phyloP scores from a whole-genome alignment of 23 tunicate genomes.

The Ciona savignyi region DNA sequence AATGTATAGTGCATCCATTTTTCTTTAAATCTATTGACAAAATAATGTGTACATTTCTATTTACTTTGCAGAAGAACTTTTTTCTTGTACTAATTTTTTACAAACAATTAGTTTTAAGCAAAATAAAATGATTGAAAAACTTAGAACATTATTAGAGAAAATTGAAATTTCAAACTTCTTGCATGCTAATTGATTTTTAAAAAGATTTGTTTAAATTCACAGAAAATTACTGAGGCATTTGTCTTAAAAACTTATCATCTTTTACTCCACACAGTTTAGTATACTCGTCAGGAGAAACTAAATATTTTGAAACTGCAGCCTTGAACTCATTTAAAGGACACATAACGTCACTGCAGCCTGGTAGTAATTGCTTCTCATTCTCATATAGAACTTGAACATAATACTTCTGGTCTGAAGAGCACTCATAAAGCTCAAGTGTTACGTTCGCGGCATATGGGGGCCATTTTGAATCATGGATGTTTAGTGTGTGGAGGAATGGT shows the following conservation, averaged over 20 bases:
- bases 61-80: too few species aligned
- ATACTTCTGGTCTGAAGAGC: conserved; percentile 6
- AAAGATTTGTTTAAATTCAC: too few species aligned
- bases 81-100: too few species aligned
- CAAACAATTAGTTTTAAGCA: too few species aligned
- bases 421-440: conserved; percentile 44
- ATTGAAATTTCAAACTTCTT: too few species aligned
- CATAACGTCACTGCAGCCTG: conserved; percentile 10
- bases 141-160: too few species aligned
- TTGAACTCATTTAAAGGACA: conserved; percentile 41
- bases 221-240: too few species aligned
- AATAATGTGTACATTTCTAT: too few species aligned
- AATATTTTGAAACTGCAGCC: conserved; percentile 13
- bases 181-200: too few species aligned
- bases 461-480: conserved; percentile 30
- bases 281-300: conserved; percentile 13
- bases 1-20: too few species aligned
- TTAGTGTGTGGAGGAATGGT: conserved; percentile 45
- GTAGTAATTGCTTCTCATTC: conserved; percentile 14
- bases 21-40: too few species aligned
- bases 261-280: conserved; percentile 15
- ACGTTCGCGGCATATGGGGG: conserved; percentile 55
- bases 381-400: conserved; percentile 52
- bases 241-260: conserved; percentile 30
- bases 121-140: too few species aligned